Conservation (phyloP, 2,113 vertebrate genomes). For the Hippocampus comes region DNA sequence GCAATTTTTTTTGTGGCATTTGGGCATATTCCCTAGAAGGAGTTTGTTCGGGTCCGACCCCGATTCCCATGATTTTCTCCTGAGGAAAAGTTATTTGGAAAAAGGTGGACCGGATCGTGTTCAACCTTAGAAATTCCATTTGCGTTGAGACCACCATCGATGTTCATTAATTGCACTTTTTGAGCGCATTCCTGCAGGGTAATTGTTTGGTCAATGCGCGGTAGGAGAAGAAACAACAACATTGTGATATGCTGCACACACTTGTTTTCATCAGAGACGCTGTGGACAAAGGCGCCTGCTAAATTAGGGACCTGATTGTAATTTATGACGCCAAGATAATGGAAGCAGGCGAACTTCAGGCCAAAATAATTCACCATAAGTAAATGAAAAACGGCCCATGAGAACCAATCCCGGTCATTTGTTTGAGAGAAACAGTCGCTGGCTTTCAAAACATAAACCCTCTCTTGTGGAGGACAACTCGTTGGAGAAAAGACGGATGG, state of each 20-base stretch:
- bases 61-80: not conserved
- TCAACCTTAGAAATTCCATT: not conserved
- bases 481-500: not conserved
- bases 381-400: not conserved
- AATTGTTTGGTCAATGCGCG: conserved; percentile 1
- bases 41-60: not conserved
- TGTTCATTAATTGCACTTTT: conserved; percentile 9
- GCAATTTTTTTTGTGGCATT: not conserved
- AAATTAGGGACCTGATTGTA: conserved; percentile 5
- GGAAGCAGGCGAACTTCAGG: not conserved
- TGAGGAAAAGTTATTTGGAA: not conserved
- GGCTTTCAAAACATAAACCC: not conserved
- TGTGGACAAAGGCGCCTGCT: not conserved
- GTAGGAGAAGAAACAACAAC: not conserved
- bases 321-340: not conserved
- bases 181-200: not conserved
- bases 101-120: not conserved
- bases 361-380: not conserved
- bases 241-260: not conserved
- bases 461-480: not conserved
- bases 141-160: not conserved
- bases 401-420: not conserved
- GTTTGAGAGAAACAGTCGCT: not conserved
- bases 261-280: not conserved
- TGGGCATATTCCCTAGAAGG: not conserved